These are phyloP conservation scores for Aplidium turbinatum DNA, from an alignment of 23 tunicate genomes.

Conservation along the genomic window DNA sequence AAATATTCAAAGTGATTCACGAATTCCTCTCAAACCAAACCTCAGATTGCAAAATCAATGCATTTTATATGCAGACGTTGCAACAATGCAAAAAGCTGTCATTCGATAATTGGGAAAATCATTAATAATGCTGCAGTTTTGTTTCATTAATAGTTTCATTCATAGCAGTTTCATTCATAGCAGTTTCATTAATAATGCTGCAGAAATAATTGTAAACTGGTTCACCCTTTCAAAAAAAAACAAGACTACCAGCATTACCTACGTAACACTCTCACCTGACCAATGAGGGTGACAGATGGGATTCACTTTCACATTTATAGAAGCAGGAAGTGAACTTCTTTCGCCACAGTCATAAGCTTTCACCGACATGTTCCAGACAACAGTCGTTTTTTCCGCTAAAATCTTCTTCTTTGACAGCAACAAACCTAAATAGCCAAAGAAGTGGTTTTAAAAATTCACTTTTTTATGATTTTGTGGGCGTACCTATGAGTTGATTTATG, in stretches of 20 bases:
- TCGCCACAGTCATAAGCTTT: constrained; percentile 53
- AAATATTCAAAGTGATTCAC: no score
- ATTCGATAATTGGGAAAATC: no score
- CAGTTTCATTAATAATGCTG: background rate
- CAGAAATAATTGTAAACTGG: background rate
- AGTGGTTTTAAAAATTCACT: no score
- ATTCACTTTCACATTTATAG: constrained; percentile 8
- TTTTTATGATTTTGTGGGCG: no score
- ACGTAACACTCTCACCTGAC: constrained; percentile 46
- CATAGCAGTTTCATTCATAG: background rate
- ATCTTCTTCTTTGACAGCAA: constrained; percentile 6
- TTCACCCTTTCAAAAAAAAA: background rate
- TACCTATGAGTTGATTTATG: no score
- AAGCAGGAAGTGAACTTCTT: constrained; percentile 28
- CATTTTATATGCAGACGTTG: no score
- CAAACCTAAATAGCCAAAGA: constrained; percentile 17
- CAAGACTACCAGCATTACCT: background rate
- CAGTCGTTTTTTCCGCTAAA: background rate
- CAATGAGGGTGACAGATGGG: constrained; percentile 31
- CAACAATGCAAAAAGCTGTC: no score
- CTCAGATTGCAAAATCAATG: no score
- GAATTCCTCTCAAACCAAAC: no score
- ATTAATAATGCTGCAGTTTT: no score
- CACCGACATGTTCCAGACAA: constrained; percentile 19
- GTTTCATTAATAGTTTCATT: no score